A percentile compares a stretch with the other conserved stretches of the same genome.
Conservation (phyloP, 2,888 invertebrate genomes). For the Blomia tropicalis region DNA sequence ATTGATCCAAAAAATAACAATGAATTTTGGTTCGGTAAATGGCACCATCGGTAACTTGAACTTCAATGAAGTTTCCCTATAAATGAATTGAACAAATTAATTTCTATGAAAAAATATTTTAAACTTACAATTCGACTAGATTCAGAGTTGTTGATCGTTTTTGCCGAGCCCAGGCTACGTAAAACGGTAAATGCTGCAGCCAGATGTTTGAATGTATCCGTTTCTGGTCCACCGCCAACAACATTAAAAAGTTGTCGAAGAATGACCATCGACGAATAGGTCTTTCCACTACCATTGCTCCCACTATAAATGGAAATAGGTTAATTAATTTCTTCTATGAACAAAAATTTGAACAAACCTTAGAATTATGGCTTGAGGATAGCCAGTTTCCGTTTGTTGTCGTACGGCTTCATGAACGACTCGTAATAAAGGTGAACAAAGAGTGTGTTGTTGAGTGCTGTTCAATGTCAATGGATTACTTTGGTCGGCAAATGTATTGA, state of each 20-base stretch:
- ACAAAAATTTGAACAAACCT: constrained; percentile 41
- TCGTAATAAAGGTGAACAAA: constrained; percentile 59
- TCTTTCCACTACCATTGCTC: constrained; percentile 82
- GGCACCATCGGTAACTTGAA: constrained; percentile 84
- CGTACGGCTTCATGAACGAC: constrained; percentile 80
- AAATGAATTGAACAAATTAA: constrained; percentile 21
- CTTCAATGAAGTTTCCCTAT: constrained; percentile 87
- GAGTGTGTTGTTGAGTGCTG: constrained; percentile 50
- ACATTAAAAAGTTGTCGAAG: constrained; percentile 78
- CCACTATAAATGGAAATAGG: constrained; percentile 37
- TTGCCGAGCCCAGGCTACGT: constrained; percentile 73
- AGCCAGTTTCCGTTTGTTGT: constrained; percentile 84
- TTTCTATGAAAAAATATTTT: not conserved
- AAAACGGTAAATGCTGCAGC: constrained; percentile 88
- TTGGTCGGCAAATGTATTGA: constrained; percentile 74
- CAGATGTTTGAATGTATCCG: constrained; percentile 86
- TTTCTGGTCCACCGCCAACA: constrained; percentile 83
- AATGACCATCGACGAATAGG: constrained; percentile 75
- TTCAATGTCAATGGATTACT: constrained; percentile 71
- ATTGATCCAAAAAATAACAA: constrained; percentile 71
- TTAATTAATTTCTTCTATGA: not conserved
- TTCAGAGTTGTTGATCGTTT: constrained; percentile 73
- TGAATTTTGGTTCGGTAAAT: constrained; percentile 87
- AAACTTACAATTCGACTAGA: constrained; percentile 70
- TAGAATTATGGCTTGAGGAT: constrained; percentile 86